These are phyloP conservation scores for Encarsia formosa DNA, from an alignment of 2,888 invertebrate genomes.

Conservation along the genomic window DNA sequence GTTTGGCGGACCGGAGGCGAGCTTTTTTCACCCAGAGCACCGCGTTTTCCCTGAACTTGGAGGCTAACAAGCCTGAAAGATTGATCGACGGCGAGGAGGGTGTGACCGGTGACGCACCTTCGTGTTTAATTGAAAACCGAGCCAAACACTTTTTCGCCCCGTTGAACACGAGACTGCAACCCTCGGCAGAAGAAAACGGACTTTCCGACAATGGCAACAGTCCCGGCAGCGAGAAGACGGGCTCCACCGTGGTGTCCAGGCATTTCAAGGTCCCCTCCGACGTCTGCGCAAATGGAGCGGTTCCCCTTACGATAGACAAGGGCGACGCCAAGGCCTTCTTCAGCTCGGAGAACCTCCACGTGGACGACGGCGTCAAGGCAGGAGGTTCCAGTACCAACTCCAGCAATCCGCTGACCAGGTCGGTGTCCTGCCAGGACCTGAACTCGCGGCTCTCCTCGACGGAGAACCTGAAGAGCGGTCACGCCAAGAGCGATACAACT, in stretches of 20 bases:
- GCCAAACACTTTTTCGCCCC: conserved; percentile 45
- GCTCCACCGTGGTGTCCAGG: conserved; percentile 32
- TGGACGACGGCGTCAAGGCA: conserved; percentile 19
- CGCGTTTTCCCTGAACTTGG: neutral
- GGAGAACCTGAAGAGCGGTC: conserved; percentile 33
- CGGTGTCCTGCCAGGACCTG: conserved; percentile 45
- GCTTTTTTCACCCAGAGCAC: conserved; percentile 6
- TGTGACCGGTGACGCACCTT: neutral
- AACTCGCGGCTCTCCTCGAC: conserved; percentile 29
- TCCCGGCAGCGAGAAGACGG: conserved; percentile 38
- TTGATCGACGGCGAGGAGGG: neutral
- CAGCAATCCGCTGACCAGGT: conserved; percentile 36
- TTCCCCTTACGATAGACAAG: conserved; percentile 25
- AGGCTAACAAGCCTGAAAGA: neutral
- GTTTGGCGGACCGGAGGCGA: conserved; percentile 31
- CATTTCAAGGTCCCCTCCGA: conserved; percentile 37
- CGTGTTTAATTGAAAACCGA: conserved; percentile 24
- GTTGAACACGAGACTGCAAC: conserved; percentile 14
- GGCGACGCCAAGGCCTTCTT: conserved; percentile 34
- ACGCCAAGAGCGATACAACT: conserved; percentile 41
- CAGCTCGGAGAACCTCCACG: conserved; percentile 40
- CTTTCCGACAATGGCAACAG: conserved; percentile 34
- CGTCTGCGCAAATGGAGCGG: conserved; percentile 40
- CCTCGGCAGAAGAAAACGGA: conserved; percentile 2
- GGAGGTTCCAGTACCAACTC: conserved; percentile 7